Evolutionary conservation across 2,797 vertebrate species (phyloP), one percentile per base, ranked within the genome.

Genomic region (Morelia viridis): DNA sequence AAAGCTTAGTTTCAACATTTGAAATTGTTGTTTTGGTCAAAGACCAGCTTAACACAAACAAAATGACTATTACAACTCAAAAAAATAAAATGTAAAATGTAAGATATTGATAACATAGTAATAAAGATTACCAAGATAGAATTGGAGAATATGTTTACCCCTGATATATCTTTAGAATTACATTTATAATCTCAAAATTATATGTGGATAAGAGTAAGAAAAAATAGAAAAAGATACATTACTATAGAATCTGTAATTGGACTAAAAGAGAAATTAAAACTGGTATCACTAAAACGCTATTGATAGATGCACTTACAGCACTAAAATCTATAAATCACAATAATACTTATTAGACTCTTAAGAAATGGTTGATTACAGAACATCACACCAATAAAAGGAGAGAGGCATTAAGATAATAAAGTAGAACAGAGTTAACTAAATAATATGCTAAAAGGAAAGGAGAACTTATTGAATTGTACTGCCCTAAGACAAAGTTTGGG

Each of bases 1-100:
- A 88, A 91, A 80, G 41, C 91, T 62, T 91, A 6, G 24, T 93
- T 94, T 94, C 80, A 90, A 76, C 35, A 41, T 76, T 76, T 41
- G 17, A 41, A 22, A 76, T 76, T 76, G 41, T 76, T 76, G 68
- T 76, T 76, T 76, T 76, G 31, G 19, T 22, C 17, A 9, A 53
- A 53, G 35, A 76, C 19, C 17, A 76, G 35, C 7, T 76, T 76
- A 76, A 64, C 10, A 64, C 35, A 41, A 76, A 31, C 13, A 71
- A 76, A 76, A 76, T 76, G 19, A 71, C 2, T 7, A 35, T 71
- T 71, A 71, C 68, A 71, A 71, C 6, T 17, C 35, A 76, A 76
- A 71, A 76, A 41, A 9, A 8, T 41, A 35, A 19, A 53, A 53
- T 53, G 0, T 53, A 53, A 53, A 53, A 76, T 76, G 17, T 76